Evolutionary conservation across 2,888 invertebrate species (phyloP).

Genomic region (Steinernema scapterisci): DNA sequence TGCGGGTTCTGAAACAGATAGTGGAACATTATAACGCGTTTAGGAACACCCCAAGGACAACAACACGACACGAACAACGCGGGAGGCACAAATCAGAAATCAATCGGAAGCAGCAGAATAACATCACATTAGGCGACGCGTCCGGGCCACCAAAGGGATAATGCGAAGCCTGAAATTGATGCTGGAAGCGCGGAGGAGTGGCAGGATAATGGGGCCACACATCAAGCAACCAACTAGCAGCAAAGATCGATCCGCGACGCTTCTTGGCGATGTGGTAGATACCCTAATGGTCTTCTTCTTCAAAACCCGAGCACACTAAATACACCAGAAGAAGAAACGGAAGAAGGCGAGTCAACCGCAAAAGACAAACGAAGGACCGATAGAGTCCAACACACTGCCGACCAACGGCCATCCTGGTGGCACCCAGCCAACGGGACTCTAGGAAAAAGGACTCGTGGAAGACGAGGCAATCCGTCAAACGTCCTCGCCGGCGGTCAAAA

Average conservation of each 20-base stretch:
- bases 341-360: constrained; percentile 2
- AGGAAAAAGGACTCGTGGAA: no score
- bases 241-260: constrained; percentile 25
- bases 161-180: constrained; percentile 13
- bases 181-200: constrained; percentile 17
- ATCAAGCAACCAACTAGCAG: constrained; percentile 1
- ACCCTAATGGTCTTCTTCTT: constrained; percentile 14
- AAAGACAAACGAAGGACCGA: constrained; percentile 17
- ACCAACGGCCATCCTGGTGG: neutral
- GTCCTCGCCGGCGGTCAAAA: no score
- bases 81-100: constrained; percentile 3
- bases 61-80: constrained; percentile 3
- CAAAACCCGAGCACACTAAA: neutral
- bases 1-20: constrained; percentile 16
- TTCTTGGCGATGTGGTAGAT: neutral
- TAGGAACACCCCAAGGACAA: no score
- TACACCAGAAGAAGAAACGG: neutral
- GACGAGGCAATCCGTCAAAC: neutral
- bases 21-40: neutral
- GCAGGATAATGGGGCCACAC: constrained; percentile 28
- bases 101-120: constrained; percentile 28
- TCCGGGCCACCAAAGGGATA: neutral
- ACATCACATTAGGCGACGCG: constrained; percentile 23
- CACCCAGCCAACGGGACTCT: no score
- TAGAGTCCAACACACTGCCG: neutral